These are phyloP conservation scores for Nomada hirtipes DNA, from an alignment of 2,888 invertebrate species.

Conservation along the genomic window DNA sequence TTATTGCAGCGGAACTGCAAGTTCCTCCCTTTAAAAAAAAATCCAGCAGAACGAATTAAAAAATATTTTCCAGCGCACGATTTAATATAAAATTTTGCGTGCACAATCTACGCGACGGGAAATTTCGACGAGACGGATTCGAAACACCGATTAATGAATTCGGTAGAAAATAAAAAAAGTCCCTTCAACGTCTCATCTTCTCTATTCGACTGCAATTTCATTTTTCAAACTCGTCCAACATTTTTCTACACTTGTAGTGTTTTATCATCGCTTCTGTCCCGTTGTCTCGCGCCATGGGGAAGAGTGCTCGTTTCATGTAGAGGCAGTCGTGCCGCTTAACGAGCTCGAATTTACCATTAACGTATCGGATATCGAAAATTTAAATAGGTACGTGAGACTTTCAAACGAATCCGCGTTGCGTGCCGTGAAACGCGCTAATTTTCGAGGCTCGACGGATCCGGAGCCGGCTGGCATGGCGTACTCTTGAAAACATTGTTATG, in stretches of 20 bases:
- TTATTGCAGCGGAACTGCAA: neutral
- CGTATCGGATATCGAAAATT: constrained; percentile 58
- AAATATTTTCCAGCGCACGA: neutral
- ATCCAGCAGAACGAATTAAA: neutral
- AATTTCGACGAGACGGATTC: neutral
- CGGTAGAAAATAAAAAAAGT: neutral
- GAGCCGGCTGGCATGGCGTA: constrained; percentile 17
- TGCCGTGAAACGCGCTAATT: constrained; percentile 44
- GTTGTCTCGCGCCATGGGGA: constrained; percentile 28
- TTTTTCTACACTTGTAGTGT: neutral
- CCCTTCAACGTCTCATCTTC: too few relatives aligned
- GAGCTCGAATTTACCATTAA: constrained; percentile 54
- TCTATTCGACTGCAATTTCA: neutral
- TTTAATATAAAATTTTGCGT: neutral
- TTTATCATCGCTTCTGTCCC: constrained; percentile 37
- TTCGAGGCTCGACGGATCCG: constrained; percentile 27
- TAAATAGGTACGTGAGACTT: constrained; percentile 24
- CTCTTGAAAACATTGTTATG: constrained; percentile 58
- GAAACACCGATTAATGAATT: neutral
- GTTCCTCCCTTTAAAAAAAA: neutral
- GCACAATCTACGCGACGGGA: neutral
- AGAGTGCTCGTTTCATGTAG: constrained; percentile 28
- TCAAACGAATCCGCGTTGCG: constrained; percentile 12
- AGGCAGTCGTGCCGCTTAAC: constrained; percentile 46
- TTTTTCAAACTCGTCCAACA: constrained; percentile 13